Conservation (phyloP, 2,113 vertebrate genomes). For the Acanthisitta chloris region DNA sequence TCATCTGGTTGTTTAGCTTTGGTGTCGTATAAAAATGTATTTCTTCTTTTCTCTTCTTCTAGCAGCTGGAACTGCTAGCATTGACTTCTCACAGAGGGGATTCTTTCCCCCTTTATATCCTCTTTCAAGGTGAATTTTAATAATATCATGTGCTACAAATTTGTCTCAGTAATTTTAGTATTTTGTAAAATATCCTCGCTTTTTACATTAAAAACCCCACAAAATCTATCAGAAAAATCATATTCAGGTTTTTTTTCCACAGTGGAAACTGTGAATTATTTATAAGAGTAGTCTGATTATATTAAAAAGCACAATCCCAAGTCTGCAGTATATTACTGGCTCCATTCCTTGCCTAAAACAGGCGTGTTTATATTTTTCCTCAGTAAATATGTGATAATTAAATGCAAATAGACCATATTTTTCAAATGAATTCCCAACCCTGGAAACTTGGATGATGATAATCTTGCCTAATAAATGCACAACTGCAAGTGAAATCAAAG, state of each 20-base stretch:
- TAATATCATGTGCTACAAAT: not conserved
- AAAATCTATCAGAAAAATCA: not conserved
- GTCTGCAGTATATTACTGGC: constrained; percentile 54
- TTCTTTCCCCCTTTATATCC: not conserved
- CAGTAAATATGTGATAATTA: constrained; percentile 66
- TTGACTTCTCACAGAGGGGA: not conserved
- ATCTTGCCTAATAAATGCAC: constrained; percentile 69
- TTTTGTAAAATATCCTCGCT: not conserved
- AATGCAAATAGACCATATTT: constrained; percentile 65
- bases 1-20: constrained; percentile 5
- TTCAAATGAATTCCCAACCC: constrained; percentile 58
- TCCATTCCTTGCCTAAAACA: constrained; percentile 60
- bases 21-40: not conserved
- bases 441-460: constrained; percentile 66
- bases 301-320: constrained; percentile 65
- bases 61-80: not conserved
- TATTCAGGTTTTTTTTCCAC: not conserved
- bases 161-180: not conserved
- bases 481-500: constrained; percentile 46
- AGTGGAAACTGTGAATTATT: constrained; percentile 55
- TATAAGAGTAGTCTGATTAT: constrained; percentile 56
- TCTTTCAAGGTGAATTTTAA: constrained; percentile 38
- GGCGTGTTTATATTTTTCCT: constrained; percentile 62
- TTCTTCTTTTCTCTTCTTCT: not conserved
- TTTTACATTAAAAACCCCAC: not conserved